Evolutionary conservation across 2,888 invertebrate species (phyloP).

Genomic region (Cotesia congregata): DNA sequence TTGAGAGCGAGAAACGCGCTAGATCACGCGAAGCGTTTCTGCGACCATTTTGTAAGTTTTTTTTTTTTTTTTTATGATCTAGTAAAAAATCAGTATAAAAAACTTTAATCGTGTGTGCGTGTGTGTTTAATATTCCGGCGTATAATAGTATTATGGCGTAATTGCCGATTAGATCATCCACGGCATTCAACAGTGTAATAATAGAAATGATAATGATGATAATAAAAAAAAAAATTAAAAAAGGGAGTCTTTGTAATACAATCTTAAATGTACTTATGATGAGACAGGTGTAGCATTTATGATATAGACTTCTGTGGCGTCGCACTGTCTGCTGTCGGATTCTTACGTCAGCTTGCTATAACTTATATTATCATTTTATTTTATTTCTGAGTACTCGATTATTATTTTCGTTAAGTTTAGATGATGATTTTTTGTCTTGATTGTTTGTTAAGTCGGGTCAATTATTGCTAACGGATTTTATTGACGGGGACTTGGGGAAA

Average conservation of each 20-base stretch:
- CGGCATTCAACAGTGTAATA: neutral
- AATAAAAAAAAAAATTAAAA: neutral
- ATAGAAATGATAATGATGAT: neutral
- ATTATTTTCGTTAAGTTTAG: neutral
- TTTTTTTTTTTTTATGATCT: neutral
- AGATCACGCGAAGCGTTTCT: slow-evolving; percentile 68
- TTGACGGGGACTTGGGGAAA: slow-evolving; percentile 16
- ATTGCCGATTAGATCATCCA: slow-evolving; percentile 12
- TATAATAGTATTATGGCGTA: neutral
- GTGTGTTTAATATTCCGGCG: neutral
- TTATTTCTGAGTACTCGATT: slow-evolving; percentile 19
- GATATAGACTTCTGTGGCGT: slow-evolving; percentile 54
- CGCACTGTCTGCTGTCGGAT: slow-evolving; percentile 59
- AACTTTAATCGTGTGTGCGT: neutral
- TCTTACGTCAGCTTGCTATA: slow-evolving; percentile 53
- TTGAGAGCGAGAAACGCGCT: slow-evolving; percentile 70
- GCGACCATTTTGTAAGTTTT: slow-evolving; percentile 72
- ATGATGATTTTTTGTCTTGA: neutral
- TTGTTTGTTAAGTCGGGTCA: neutral
- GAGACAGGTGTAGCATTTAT: slow-evolving; percentile 26
- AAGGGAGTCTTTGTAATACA: slow-evolving; percentile 7
- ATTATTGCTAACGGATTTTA: slow-evolving; percentile 25
- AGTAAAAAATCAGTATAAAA: neutral
- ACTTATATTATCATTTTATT: slow-evolving; percentile 51
- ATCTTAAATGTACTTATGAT: neutral